These are phyloP conservation scores for Protodeltote pygarga DNA, from an alignment of 2,888 invertebrate species.

Conservation along the genomic window DNA sequence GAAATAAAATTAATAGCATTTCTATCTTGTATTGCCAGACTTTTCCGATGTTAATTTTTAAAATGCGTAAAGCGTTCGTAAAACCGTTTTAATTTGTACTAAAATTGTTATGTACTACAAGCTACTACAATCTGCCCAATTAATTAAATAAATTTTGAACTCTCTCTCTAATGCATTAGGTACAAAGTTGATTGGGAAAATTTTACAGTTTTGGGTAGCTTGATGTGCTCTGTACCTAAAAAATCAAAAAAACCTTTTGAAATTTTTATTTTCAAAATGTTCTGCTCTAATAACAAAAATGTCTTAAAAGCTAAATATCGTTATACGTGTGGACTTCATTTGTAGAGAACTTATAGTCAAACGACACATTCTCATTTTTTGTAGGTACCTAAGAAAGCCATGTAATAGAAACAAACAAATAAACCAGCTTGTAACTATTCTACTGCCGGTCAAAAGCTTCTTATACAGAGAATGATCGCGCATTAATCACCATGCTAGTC, in stretches of 20 bases:
- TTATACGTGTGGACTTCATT: conserved; percentile 9
- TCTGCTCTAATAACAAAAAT: conserved; percentile 29
- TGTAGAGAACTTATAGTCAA: conserved; percentile 7
- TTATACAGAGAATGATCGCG: too few relatives aligned
- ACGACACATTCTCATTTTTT: too few relatives aligned
- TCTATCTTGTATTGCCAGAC: conserved; percentile 19
- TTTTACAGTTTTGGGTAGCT: too few relatives aligned
- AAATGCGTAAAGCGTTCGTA: conserved; percentile 8
- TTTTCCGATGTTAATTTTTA: conserved; percentile 18
- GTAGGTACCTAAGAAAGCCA: too few relatives aligned
- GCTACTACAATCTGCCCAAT: neutral
- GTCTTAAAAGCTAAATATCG: conserved; percentile 34
- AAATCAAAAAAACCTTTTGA: conserved; percentile 6
- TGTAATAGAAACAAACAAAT: too few relatives aligned
- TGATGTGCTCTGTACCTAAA: too few relatives aligned
- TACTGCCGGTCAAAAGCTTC: too few relatives aligned
- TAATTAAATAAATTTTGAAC: too few relatives aligned
- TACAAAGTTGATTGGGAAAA: too few relatives aligned
- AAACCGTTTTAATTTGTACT: conserved; percentile 12
- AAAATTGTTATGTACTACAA: conserved; percentile 1
- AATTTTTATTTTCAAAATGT: conserved; percentile 22
- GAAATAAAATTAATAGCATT: conserved; percentile 51
- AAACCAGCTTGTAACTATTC: too few relatives aligned
- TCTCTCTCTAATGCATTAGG: too few relatives aligned
- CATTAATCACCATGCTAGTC: too few relatives aligned